Evolutionary conservation across 2,113 vertebrate genomes (phyloP), one percentile per base, ranked within the genome.

Genomic region (Ageneiosus marmoratus): DNA sequence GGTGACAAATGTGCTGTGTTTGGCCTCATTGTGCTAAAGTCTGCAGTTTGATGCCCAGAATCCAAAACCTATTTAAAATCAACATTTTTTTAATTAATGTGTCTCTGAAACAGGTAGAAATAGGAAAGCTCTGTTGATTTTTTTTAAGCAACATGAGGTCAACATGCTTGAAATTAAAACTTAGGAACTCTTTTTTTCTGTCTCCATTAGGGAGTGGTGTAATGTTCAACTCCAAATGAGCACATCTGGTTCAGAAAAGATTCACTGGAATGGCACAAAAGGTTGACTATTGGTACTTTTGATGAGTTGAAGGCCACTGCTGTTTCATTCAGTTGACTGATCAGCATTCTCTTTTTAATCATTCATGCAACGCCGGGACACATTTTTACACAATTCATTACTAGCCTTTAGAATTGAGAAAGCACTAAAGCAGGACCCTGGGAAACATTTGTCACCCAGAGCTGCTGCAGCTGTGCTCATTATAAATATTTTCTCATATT

Each of bases 351-450:
- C 73, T 34, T 62, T 67, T 87, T 80, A 86, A 86, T 86, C 77
- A 79, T 86, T 87, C 72, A 86, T 85, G 70, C 56, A 2, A 29
- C 20, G 18, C 34, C 76, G 81, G 83, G 85, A 87, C 77, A 82
- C 84, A 84, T 62, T 46, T 69, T 46, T 69, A 51, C 62, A 46
- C 69, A 70, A 85, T 89, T 86, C 87, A 85, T 89, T 85, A 86
- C 87, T 82, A 78, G 83, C 55, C 77, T 79, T 77, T 55, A 55
- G 29, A 80, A 86, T 85, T 87, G 82, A 84, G 86, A 75, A 67
- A 58, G 63, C 82, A 83, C 81, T 80, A 74, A 60, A 48, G 32
- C 63, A 41, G 46, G 53, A 62, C 83, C 83, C 1, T 18, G 78
- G 60, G 74, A 73, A 60, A 27, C 62, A 80, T 88, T 75, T 69